Conservation (phyloP, 35 echinoderm and acorn worm genomes). For the Amphiura filiformis region DNA sequence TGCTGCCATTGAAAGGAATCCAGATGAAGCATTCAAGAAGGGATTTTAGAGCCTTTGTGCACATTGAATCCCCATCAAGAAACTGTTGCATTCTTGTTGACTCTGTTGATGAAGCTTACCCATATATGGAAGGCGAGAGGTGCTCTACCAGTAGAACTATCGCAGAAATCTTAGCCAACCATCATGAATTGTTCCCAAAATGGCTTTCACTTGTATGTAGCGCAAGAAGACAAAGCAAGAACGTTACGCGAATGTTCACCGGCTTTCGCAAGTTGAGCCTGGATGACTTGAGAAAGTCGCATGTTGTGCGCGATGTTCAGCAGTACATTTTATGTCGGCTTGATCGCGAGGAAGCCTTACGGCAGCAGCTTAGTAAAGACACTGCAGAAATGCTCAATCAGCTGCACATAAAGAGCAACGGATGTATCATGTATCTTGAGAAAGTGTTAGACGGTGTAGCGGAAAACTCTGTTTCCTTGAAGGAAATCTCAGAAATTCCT, state of each 20-base stretch:
- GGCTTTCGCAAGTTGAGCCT: slow-evolving; percentile 95
- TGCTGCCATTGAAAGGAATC: slow-evolving; percentile 89
- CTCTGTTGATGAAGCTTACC: slow-evolving; percentile 91
- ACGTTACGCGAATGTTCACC: slow-evolving; percentile 95
- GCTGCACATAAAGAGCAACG: slow-evolving; percentile 96
- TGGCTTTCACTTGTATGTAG: slow-evolving; percentile 95
- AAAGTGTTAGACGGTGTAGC: slow-evolving; percentile 95
- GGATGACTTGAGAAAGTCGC: slow-evolving; percentile 93
- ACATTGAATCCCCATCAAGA: slow-evolving; percentile 78
- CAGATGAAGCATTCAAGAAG: slow-evolving; percentile 99
- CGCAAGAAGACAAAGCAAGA: slow-evolving; percentile 91
- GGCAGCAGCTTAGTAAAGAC: slow-evolving; percentile 89
- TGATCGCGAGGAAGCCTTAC: slow-evolving; percentile 84
- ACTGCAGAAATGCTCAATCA: slow-evolving; percentile 99
- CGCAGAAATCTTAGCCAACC: slow-evolving; percentile 92
- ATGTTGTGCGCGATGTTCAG: slow-evolving; percentile 96
- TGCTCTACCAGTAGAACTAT: slow-evolving; percentile 79
- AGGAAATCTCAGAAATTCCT: slow-evolving; percentile 91
- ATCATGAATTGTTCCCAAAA: slow-evolving; percentile 95
- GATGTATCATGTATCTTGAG: slow-evolving; percentile 96
- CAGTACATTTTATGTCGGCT: slow-evolving; percentile 94
- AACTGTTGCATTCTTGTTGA: slow-evolving; percentile 99
- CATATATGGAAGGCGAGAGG: slow-evolving; percentile 58
- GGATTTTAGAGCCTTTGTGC: slow-evolving; percentile 81
- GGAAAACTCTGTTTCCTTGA: slow-evolving; percentile 76